Percentiles rank a stretch among this genome's conserved stretches.
Conservation (phyloP, 2,888 invertebrate genomes). For the Spisula solida region DNA sequence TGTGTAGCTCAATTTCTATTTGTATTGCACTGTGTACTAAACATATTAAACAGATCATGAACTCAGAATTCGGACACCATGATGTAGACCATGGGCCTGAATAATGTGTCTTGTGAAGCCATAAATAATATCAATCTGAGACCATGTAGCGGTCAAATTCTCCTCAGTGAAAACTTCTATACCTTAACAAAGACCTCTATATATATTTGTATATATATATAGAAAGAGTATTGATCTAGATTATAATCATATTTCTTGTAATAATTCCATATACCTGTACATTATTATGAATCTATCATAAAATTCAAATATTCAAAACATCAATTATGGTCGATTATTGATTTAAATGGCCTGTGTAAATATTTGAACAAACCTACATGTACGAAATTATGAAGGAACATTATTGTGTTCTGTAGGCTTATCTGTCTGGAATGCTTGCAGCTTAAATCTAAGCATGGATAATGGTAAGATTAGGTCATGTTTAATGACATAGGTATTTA, state of each 20-base stretch:
- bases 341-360: slow-evolving; percentile 15
- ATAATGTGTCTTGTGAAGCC: too few relatives aligned
- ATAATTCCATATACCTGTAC: neutral
- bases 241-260: neutral
- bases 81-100: neutral
- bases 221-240: neutral
- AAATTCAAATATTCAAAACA: neutral
- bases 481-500: slow-evolving; percentile 11
- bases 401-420: neutral
- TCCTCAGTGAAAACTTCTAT: too few relatives aligned
- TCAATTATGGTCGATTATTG: neutral
- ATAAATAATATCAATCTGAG: too few relatives aligned
- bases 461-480: slow-evolving; percentile 13
- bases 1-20: neutral
- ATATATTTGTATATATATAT: too few relatives aligned
- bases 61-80: neutral
- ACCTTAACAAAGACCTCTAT: too few relatives aligned
- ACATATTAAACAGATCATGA: neutral
- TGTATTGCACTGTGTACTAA: neutral
- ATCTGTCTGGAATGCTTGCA: slow-evolving; percentile 15
- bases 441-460: slow-evolving; percentile 10
- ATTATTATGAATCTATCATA: neutral
- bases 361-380: neutral
- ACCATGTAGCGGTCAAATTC: too few relatives aligned
- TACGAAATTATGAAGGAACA: slow-evolving; percentile 4